Conservation (phyloP, 2,888 invertebrate genomes). For the Cephus rjabovi region DNA sequence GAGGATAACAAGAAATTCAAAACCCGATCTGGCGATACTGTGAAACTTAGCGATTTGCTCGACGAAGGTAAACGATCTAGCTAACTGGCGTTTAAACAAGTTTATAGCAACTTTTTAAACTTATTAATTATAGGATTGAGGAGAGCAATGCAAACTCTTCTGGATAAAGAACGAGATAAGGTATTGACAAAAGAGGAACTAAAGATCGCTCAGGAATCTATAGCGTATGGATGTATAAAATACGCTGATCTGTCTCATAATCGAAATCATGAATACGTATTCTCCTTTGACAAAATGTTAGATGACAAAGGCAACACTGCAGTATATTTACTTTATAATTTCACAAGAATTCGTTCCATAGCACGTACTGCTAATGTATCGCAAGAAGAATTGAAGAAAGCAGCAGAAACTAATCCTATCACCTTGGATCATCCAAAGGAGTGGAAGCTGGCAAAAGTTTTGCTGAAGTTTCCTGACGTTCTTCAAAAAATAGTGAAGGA, state of each 20-base stretch:
- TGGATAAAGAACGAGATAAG: constrained; percentile 88
- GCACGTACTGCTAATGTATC: constrained; percentile 82
- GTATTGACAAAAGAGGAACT: constrained; percentile 85
- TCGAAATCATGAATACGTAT: constrained; percentile 93
- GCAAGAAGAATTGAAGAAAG: constrained; percentile 72
- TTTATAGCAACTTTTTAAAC: neutral
- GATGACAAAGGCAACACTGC: constrained; percentile 99
- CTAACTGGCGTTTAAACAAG: neutral
- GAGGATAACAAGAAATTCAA: constrained; percentile 99
- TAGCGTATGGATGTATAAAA: constrained; percentile 98
- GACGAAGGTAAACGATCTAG: constrained; percentile 78
- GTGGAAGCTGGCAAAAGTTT: constrained; percentile 90
- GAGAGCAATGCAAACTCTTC: constrained; percentile 83
- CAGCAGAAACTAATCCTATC: constrained; percentile 73
- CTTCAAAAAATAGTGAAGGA: constrained; percentile 85
- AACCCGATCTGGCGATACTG: constrained; percentile 96
- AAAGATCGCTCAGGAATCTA: constrained; percentile 84
- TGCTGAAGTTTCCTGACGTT: constrained; percentile 89
- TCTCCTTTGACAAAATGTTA: constrained; percentile 99
- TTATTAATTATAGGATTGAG: constrained; percentile 70
- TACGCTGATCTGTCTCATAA: constrained; percentile 97
- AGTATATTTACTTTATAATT: constrained; percentile 94
- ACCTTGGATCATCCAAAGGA: constrained; percentile 91
- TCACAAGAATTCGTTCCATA: constrained; percentile 93
- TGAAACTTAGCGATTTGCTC: constrained; percentile 86